Base-by-base conservation (phyloP, 2,888 invertebrate genomes). In the Epinotia demarniana region DNA sequence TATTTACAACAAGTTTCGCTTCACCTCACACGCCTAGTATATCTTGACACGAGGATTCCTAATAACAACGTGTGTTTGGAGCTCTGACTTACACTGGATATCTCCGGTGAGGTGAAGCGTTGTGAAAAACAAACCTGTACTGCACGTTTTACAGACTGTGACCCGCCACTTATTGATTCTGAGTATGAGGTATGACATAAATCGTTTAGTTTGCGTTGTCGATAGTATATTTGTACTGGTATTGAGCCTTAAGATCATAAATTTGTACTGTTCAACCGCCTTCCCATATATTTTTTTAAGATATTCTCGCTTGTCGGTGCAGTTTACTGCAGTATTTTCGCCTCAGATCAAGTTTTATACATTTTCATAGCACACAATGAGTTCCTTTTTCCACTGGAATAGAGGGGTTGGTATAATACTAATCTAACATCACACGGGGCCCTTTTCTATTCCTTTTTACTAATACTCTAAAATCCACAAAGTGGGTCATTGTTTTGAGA, bases 121-220 rank as follows among this genome's bases (percentile, higher is more conserved):
- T 13, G 2, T 49, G 8, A 13, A n/a, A 8, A 60, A 53, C 64
- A 39, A 53, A 23, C 53, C 16, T 62, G 49, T 58, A 57, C 46
- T 64, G 53, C 69, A 67, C 73, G 67, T 68, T 70, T 71, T 70
- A 72, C 72, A 75, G 61, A 75, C 75, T 75, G 75, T 67, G 75
- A 75, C 75, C 61, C 61, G 72, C 27, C 71, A 67, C 43, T 75
- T 72, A 75, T 75, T 75, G 75, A 75, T 75, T 75, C 72, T 72
- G 66, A 75, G 71, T 55, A 61, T 61, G 67, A 16, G 23, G 64
- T 66, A 55, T 33, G 55, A 53, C 55, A 75, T 75, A 75, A 72
- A 75, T 75, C 75, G 72, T 72, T 75, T 67, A 74, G 49, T 74
- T 70, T 63, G 55, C 39, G 27, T 61, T 55, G 60, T 55, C 55